phyloP scores from a whole-genome alignment of 2,113 vertebrate genomes.

The Gavia stellata region DNA sequence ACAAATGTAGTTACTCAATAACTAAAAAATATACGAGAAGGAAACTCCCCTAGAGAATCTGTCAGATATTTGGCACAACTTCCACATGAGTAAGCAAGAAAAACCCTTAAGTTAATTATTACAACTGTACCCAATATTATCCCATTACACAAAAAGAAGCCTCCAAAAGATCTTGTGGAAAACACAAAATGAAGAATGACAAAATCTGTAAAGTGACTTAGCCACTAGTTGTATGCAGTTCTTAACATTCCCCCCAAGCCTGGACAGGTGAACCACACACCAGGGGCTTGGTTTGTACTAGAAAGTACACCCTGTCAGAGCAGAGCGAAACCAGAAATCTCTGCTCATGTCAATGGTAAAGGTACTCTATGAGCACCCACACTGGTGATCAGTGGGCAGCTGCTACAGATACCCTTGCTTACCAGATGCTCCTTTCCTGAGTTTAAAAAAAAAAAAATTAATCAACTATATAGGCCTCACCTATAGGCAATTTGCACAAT shows the following conservation, averaged over 20 bases:
- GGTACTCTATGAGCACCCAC: neutral
- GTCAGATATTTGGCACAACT: neutral
- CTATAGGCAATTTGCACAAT: neutral
- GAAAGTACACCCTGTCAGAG: neutral
- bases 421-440: neutral
- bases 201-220: neutral
- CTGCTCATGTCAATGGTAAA: neutral
- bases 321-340: neutral
- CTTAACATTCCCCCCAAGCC: neutral
- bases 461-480: neutral
- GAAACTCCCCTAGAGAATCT: neutral
- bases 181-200: neutral
- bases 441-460: neutral
- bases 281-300: neutral
- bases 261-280: neutral
- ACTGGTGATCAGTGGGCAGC: neutral
- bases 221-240: neutral
- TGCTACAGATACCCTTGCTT: neutral
- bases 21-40: neutral
- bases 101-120: neutral
- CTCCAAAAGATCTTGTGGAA: neutral
- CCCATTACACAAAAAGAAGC: neutral
- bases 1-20: neutral
- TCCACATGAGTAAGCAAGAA: neutral
- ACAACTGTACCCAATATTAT: neutral